A percentile compares a stretch with the other conserved stretches of the same genome.
phyloP scores from a whole-genome alignment of 1,140 invertebrate genomes.

The Drosophila kikkawai region DNA sequence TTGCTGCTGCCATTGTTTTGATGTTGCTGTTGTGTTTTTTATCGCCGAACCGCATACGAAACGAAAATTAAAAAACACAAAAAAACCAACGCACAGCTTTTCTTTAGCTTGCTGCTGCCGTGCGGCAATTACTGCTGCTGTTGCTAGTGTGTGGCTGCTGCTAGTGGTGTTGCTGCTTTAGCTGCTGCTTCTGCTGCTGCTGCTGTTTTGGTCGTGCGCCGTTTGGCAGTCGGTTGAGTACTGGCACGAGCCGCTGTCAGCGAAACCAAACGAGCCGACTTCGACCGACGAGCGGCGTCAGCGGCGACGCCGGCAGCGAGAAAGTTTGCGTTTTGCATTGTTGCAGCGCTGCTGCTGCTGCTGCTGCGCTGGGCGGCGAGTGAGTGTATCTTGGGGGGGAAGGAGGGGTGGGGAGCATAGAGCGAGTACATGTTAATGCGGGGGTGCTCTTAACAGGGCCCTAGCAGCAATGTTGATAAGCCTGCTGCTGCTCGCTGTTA shows the following conservation, averaged over 20 bases:
- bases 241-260: conserved; percentile 80
- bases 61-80: conserved; percentile 40
- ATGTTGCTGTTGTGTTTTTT: conserved; percentile 45
- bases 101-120: conserved; percentile 67
- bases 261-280: conserved; percentile 77
- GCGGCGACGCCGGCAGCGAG: conserved; percentile 66
- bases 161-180: conserved; percentile 43
- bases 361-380: conserved; percentile 12
- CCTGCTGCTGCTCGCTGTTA: conserved; percentile 35
- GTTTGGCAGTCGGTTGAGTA: conserved; percentile 82
- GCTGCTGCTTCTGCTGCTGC: conserved; percentile 36
- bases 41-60: conserved; percentile 54
- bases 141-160: conserved; percentile 42
- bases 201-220: conserved; percentile 67
- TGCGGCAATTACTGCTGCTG: conserved; percentile 38
- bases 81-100: conserved; percentile 53
- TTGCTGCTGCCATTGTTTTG: conserved; percentile 33
- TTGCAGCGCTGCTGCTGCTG: conserved; percentile 59
- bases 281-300: conserved; percentile 37
- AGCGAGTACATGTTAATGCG: conserved; percentile 32
- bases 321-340: conserved; percentile 81
- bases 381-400: conserved; percentile 31
- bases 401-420: not conserved
- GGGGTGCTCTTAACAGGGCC: conserved; percentile 57
- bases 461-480: conserved; percentile 60